Evolutionary conservation across 92 coral and sea anemone species (phyloP).

Genomic region (Pocillopora grandis): DNA sequence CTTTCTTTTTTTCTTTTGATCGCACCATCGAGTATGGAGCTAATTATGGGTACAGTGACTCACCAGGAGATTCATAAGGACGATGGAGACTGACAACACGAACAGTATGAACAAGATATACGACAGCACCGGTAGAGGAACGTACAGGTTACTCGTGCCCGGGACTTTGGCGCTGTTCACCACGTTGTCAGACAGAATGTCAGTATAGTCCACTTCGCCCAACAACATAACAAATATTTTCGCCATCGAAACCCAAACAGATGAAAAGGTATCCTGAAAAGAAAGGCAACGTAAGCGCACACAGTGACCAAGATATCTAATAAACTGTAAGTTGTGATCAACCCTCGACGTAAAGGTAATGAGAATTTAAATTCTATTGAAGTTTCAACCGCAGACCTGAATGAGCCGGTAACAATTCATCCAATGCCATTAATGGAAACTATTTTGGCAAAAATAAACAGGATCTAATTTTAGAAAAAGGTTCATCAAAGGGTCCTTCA

Average conservation of each 20-base stretch:
- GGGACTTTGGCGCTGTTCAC: constrained; percentile 57
- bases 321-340: no score
- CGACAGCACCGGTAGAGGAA: constrained; percentile 78
- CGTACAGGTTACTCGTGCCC: constrained; percentile 57
- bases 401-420: no score
- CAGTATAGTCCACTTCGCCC: constrained; percentile 87
- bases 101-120: constrained; percentile 63
- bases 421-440: no score
- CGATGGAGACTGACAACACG: constrained; percentile 71
- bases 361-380: no score
- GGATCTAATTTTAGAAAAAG: no score
- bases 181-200: constrained; percentile 62
- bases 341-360: no score
- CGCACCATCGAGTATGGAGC: no score
- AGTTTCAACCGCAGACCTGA: no score
- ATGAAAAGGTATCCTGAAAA: constrained; percentile 66
- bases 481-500: no score
- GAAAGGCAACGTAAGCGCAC: neutral
- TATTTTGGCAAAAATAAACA: no score
- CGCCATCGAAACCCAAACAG: constrained; percentile 64
- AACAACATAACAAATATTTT: constrained; percentile 82
- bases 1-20: no score
- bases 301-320: no score
- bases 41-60: constrained; percentile 12
- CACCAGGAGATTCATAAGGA: constrained; percentile 92